Evolutionary conservation across 2,113 vertebrate genomes (phyloP).

Genomic region (Dromas ardeola): DNA sequence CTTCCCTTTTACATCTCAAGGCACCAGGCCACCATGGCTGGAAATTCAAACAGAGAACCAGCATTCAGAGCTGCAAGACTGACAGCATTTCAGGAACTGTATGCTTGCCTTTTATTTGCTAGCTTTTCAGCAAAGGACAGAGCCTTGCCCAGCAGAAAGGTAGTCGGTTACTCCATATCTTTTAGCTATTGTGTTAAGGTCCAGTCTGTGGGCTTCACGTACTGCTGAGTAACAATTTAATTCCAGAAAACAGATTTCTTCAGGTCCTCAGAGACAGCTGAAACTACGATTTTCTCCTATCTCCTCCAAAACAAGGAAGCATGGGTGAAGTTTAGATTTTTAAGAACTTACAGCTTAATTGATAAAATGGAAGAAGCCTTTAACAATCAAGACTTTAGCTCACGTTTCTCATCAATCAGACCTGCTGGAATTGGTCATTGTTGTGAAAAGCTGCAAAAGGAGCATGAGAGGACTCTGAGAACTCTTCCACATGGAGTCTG

Average conservation of each 20-base stretch:
- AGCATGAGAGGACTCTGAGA: background rate
- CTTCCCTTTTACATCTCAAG: background rate
- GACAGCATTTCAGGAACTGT: background rate
- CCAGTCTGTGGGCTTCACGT: background rate
- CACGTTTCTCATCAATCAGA: background rate
- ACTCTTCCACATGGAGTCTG: background rate
- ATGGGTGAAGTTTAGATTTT: background rate
- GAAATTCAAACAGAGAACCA: background rate
- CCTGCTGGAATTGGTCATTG: background rate
- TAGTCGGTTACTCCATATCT: background rate
- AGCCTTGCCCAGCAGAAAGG: background rate
- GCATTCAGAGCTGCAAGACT: background rate
- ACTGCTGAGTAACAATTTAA: background rate
- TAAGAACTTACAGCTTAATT: background rate
- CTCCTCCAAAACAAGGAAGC: background rate
- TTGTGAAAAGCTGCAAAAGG: background rate
- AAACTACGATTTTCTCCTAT: fast-evolving
- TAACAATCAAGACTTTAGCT: background rate
- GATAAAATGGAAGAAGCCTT: background rate
- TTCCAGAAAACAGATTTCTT: background rate
- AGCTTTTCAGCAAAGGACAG: background rate
- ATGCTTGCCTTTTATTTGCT: background rate
- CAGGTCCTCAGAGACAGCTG: background rate
- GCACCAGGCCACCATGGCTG: background rate
- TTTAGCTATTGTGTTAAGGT: background rate